A percentile compares a stretch with the other conserved stretches of the same genome.
phyloP scores from a whole-genome alignment of 2,888 invertebrate species.

The Agapostemon virescens region DNA sequence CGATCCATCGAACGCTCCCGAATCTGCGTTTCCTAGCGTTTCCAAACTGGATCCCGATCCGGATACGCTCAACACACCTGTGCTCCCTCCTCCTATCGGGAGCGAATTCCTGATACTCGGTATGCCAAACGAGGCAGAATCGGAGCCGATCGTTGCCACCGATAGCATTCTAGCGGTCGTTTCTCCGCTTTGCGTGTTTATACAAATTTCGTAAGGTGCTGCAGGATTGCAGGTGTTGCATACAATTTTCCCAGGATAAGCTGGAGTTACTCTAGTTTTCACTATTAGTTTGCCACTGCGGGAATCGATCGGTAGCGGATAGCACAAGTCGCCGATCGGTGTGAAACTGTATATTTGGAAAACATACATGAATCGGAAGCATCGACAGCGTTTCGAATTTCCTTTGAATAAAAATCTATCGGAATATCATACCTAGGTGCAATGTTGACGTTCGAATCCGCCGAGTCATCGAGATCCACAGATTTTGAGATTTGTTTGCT shows the following conservation, averaged over 20 bases:
- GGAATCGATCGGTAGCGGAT: slow-evolving; percentile 31
- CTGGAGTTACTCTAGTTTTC: slow-evolving; percentile 62
- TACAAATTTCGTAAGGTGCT: slow-evolving; percentile 47
- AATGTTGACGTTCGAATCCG: slow-evolving; percentile 37
- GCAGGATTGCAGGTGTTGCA: slow-evolving; percentile 39
- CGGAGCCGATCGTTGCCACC: neutral
- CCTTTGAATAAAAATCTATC: neutral
- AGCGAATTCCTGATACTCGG: neutral
- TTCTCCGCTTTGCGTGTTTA: slow-evolving; percentile 44
- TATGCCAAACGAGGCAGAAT: neutral
- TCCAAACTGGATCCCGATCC: neutral
- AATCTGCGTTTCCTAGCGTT: neutral
- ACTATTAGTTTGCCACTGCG: slow-evolving; percentile 31
- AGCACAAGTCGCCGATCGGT: slow-evolving; percentile 69
- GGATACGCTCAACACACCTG: neutral
- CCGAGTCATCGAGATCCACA: slow-evolving; percentile 28
- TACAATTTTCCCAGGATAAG: slow-evolving; percentile 63
- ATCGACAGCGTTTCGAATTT: neutral
- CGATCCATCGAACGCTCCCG: neutral
- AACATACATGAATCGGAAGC: neutral
- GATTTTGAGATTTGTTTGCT: slow-evolving; percentile 37
- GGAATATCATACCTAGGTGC: slow-evolving; percentile 47
- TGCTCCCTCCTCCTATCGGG: neutral
- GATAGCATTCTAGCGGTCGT: slow-evolving; percentile 3
- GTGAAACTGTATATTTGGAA: too few relatives aligned